phyloP scores from a whole-genome alignment of 1,140 invertebrate species.

The Camponotus floridanus region DNA sequence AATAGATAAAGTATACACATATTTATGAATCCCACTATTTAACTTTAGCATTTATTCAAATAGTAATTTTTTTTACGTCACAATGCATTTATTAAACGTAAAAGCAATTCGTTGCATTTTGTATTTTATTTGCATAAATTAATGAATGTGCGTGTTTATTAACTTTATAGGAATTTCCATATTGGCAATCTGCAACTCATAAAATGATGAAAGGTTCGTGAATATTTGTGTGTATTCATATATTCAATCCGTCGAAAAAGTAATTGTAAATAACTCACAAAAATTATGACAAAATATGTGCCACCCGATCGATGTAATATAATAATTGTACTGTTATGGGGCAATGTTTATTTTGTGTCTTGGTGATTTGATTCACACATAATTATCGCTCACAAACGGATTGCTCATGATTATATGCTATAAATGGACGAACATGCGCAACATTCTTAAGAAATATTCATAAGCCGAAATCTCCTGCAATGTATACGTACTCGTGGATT shows the following conservation, averaged over 20 bases:
- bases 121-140: conserved; percentile 4
- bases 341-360: neutral
- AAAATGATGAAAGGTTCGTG: neutral
- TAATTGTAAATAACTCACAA: conserved; percentile 28
- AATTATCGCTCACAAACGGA: neutral
- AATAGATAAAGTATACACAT: conserved; percentile 8
- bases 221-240: neutral
- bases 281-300: conserved; percentile 1
- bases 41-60: conserved; percentile 34
- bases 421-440: neutral
- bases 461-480: neutral
- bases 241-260: neutral
- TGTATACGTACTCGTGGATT: neutral
- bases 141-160: conserved; percentile 6
- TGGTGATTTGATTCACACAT: neutral
- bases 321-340: neutral
- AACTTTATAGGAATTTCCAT: neutral
- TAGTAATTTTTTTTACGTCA: conserved; percentile 1
- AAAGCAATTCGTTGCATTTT: neutral
- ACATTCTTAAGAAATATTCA: neutral
- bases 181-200: neutral
- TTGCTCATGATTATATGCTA: no score
- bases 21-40: neutral
- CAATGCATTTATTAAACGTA: conserved; percentile 9
- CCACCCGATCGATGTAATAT: neutral